Base-by-base conservation (phyloP, 2,113 vertebrate genomes). In the Ancistrus triradiatus region DNA sequence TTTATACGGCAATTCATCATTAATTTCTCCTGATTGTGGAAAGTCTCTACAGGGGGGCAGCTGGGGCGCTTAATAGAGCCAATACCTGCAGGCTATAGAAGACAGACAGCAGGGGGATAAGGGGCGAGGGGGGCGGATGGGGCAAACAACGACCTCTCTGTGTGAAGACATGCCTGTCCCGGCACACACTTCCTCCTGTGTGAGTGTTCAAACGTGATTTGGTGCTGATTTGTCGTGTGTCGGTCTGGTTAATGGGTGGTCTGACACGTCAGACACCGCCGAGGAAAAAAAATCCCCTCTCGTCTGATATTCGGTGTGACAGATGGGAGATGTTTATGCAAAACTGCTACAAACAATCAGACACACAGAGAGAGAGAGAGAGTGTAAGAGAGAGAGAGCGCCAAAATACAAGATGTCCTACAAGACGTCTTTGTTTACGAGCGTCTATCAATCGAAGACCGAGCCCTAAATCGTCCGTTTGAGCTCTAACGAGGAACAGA, bases 141-240 rank as follows among this genome's bases (percentile, higher is more conserved):
- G 46, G 33, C 13, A 63, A 35, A 68, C 51, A 68, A 73, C 64
- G 38, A 57, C 40, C 63, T 31, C 69, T 71, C 69, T 71, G 69
- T 70, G 40, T 60, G 46, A 19, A 38, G 57, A 48, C 63, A 40
- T 40, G 25, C 42, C 28, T 51, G 55, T 61, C 65, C 64, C 46
- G 14, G 60, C 40, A 18, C 19, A 24, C 63, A 63, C 53, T 52
- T 61, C 65, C 52, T 35, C 27, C 42, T 28, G 48, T 46, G 35
- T 19, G 27, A 33, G 61, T 64, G 48, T 44, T 17, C 35, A 50
- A 46, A 18, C 40, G 52, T 51, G 55, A 38, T 47, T 65, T 57
- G 33, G 24, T 61, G 55, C 57, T 72, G 50, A 72, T 47, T 62
- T 61, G 49, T 60, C 40, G 49, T 43, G n/a, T 7, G 47, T 63